Conservation (phyloP, 2,113 vertebrate species). For the Ardeotis arabs region DNA sequence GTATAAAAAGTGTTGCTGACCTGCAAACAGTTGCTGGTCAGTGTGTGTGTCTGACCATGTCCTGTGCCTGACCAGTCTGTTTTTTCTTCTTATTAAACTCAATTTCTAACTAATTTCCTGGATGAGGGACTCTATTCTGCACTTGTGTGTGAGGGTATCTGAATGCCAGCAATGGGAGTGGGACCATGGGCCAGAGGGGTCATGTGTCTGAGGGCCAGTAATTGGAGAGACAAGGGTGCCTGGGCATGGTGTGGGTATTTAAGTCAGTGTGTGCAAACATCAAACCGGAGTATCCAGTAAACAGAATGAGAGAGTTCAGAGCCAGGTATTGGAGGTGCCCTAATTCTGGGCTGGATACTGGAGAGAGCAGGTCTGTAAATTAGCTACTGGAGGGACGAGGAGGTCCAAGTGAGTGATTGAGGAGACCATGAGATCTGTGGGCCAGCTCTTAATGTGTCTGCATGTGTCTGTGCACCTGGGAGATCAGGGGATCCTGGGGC, state of each 20-base stretch:
- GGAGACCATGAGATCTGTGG: accelerated
- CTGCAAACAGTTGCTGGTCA: not conserved
- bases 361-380: not conserved
- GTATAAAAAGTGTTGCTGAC: not conserved
- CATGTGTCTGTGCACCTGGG: not conserved
- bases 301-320: not conserved
- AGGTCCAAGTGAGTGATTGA: not conserved
- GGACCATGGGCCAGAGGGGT: not conserved
- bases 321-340: not conserved
- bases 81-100: not conserved
- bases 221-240: accelerated
- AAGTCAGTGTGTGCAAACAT: not conserved
- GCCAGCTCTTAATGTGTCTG: not conserved
- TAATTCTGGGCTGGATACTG: not conserved
- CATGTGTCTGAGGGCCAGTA: not conserved
- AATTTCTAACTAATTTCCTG: not conserved
- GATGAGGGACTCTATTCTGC: not conserved
- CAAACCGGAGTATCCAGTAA: not conserved
- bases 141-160: accelerated
- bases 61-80: not conserved
- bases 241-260: not conserved
- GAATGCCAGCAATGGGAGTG: no score
- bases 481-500: not conserved
- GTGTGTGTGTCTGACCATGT: not conserved
- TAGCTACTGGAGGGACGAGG: not conserved